These are phyloP conservation scores for Prionailurus bengalensis DNA, from an alignment of 2,113 vertebrate species.

Conservation along the genomic window DNA sequence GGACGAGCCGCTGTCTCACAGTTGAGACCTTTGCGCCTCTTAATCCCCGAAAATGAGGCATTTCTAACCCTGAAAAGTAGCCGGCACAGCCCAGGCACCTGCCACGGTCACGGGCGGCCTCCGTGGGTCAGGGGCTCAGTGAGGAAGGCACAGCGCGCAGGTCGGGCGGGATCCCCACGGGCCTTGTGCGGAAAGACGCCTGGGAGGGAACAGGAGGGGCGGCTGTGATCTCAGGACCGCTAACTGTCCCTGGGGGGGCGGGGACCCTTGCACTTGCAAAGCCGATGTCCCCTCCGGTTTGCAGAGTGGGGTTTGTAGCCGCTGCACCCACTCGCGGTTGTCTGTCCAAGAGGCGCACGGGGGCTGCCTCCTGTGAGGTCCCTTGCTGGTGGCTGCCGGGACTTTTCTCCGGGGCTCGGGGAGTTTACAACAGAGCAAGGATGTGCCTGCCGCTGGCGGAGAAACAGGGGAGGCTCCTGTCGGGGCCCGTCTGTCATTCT, in stretches of 20 bases:
- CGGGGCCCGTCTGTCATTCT: not conserved
- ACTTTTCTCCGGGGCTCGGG: not conserved
- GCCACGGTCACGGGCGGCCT: not conserved
- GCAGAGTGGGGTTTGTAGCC: accelerated
- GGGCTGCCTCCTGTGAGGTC: not conserved
- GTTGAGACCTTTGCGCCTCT: not conserved
- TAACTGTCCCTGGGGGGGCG: too few relatives aligned
- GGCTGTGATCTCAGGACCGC: too few relatives aligned
- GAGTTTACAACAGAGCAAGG: not conserved
- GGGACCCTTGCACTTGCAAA: too few relatives aligned
- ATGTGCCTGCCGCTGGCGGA: not conserved
- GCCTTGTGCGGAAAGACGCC: not conserved
- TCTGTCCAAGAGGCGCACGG: accelerated
- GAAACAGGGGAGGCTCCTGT: not conserved
- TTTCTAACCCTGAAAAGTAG: too few relatives aligned
- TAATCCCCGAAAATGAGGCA: not conserved
- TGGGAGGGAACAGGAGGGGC: too few relatives aligned
- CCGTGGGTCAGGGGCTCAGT: too few relatives aligned
- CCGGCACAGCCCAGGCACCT: accelerated
- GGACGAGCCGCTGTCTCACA: too few relatives aligned
- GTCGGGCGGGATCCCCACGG: accelerated
- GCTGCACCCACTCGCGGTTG: accelerated
- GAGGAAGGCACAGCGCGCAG: accelerated
- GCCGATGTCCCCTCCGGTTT: not conserved
- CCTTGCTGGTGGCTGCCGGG: not conserved